Conservation (phyloP, 2,888 invertebrate species). For the Oxycera nigricornis region DNA sequence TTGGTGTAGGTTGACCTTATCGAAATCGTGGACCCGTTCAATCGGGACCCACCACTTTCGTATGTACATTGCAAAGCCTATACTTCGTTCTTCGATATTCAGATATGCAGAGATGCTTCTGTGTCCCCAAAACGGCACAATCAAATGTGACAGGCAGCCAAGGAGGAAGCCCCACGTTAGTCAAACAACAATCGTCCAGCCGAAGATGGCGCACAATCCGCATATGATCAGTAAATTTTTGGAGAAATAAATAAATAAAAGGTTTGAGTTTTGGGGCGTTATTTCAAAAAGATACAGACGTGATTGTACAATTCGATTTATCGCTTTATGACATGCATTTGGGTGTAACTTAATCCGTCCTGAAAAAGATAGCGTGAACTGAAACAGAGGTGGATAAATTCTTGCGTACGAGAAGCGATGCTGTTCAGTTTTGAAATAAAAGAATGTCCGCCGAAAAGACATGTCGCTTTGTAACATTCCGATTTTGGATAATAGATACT, state of each 20-base stretch:
- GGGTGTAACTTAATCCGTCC: slow-evolving; percentile 46
- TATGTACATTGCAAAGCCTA: not conserved
- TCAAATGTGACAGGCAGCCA: not conserved
- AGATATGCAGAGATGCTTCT: not conserved
- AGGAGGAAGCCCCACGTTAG: not conserved
- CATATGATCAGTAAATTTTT: not conserved
- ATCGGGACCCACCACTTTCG: not conserved
- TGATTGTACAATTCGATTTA: slow-evolving; percentile 45
- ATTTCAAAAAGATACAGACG: slow-evolving; percentile 33
- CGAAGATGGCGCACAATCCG: no score
- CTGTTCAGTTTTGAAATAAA: not conserved
- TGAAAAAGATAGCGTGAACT: slow-evolving; percentile 30
- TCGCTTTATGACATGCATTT: slow-evolving; percentile 46
- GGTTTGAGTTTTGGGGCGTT: slow-evolving; percentile 41
- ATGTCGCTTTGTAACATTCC: not conserved
- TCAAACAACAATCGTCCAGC: no score
- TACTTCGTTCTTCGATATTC: not conserved
- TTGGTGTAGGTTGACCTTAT: not conserved
- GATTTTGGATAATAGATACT: not conserved
- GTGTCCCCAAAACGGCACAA: not conserved
- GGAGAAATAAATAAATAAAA: slow-evolving; percentile 13
- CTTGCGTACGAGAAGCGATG: not conserved
- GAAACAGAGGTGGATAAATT: slow-evolving; percentile 9
- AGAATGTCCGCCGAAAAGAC: not conserved
- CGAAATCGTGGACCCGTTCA: not conserved